Evolutionary conservation across 2,888 invertebrate genomes (phyloP), one percentile per base, ranked within the genome.

Genomic region (Monochamus alternatus): DNA sequence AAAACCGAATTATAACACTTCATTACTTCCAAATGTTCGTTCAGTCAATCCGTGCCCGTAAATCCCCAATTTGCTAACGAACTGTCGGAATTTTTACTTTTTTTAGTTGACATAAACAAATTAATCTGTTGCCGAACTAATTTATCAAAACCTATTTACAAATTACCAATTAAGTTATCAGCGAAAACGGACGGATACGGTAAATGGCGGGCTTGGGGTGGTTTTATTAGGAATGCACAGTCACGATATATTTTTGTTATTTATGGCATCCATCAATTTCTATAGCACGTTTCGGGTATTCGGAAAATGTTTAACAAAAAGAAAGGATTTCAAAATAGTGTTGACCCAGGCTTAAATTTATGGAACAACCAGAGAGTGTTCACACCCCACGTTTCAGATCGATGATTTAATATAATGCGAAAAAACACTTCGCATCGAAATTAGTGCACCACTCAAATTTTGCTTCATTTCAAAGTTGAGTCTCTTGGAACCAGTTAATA

Each of bases 141-240:
- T 81, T 82, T 81, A 82, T 81, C 81, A 79, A 76, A 81, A 81
- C 80, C 80, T 80, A 81, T 82, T 82, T 80, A 80, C 80, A 78
- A 78, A 81, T 80, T 77, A 77, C 78, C 83, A 83, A 81, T 82
- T 82, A 81, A 83, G 81, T 82, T 80, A 81, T 82, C 81, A 77
- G 66, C 65, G 70, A 59, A 77, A 76, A 75, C 69, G 78, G 74
- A 74, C 73, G 74, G 75, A 77, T 77, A 64, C 75, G 79, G 77
- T 62, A 77, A 79, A 77, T 75, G 77, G 74, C 74, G 74, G 68
- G 75, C 60, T 71, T 71, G 71, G 76, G 75, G 71, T 76, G 75
- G 74, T 76, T 71, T 69, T 62, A 77, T 77, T 78, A 73, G 76
- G 75, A 74, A 78, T 78, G 75, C 78, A 68, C 67, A 74, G 78